phyloP scores from a whole-genome alignment of 2,113 vertebrate genomes.

The Micromys minutus region DNA sequence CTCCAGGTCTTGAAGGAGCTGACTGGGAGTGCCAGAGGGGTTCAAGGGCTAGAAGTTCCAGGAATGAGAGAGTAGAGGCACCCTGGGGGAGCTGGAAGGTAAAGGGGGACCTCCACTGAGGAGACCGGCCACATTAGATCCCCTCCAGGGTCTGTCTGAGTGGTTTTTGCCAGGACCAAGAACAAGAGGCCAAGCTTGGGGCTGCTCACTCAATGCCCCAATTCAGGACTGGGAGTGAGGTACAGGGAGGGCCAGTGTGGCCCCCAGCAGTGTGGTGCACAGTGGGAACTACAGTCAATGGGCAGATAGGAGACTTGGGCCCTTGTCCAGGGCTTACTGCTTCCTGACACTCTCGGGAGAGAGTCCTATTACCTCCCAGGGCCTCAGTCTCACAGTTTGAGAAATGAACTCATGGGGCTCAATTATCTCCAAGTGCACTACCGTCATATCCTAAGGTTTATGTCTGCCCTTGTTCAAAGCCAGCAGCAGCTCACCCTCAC shows the following conservation, averaged over 20 bases:
- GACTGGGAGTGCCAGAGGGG: neutral
- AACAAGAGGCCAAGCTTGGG: constrained; percentile 14
- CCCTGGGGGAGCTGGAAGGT: neutral
- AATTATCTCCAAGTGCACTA: neutral
- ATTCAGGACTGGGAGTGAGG: neutral
- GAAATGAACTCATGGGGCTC: constrained; percentile 41
- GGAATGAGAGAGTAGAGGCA: neutral
- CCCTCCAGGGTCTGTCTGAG: neutral
- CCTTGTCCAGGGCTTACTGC: constrained; percentile 6
- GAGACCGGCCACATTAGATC: neutral
- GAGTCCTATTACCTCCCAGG: neutral
- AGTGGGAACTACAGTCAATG: neutral
- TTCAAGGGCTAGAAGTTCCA: neutral
- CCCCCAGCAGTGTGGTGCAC: constrained; percentile 29
- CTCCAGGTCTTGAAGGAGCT: constrained; percentile 11
- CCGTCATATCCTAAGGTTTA: neutral
- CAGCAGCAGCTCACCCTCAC: neutral
- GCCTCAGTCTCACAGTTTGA: constrained; percentile 49
- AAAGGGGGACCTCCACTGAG: neutral
- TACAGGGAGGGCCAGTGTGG: neutral
- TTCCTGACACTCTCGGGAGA: constrained; percentile 26
- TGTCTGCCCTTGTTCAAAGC: neutral
- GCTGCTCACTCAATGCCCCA: neutral
- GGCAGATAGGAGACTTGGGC: constrained; percentile 6
- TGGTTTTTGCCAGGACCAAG: constrained; percentile 11